These are phyloP conservation scores for Stichopus chloronotus DNA, from an alignment of 35 echinoderm and acorn worm genomes.

Conservation along the genomic window DNA sequence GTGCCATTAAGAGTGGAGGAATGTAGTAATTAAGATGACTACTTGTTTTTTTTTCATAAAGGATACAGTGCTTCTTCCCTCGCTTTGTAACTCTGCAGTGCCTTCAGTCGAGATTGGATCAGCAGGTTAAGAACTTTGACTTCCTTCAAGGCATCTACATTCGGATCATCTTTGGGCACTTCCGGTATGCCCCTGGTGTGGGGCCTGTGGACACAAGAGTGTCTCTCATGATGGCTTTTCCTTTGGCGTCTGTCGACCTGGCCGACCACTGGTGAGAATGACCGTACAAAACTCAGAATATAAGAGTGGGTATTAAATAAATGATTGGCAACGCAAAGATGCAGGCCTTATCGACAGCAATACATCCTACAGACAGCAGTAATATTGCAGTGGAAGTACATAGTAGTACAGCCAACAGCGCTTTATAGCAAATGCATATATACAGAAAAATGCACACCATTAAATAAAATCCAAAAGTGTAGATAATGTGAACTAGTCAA, in stretches of 20 bases:
- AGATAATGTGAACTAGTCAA: too few relatives aligned
- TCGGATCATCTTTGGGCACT: slow-evolving; percentile 49
- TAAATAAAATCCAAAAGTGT: too few relatives aligned
- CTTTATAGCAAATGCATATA: too few relatives aligned
- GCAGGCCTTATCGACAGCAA: too few relatives aligned
- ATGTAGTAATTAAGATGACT: too few relatives aligned
- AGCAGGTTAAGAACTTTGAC: slow-evolving; percentile 84
- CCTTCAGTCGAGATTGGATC: slow-evolving; percentile 84
- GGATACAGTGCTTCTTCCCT: slow-evolving; percentile 98
- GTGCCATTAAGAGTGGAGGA: neutral
- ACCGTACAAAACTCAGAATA: neutral
- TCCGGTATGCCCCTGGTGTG: neutral
- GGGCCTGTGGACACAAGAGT: neutral
- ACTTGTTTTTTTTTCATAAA: slow-evolving; percentile 21
- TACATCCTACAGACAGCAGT: too few relatives aligned
- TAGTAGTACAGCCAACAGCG: too few relatives aligned
- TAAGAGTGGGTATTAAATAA: neutral
- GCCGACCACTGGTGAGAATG: neutral
- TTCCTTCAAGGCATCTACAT: slow-evolving; percentile 73
- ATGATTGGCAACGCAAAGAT: too few relatives aligned
- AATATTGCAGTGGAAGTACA: too few relatives aligned
- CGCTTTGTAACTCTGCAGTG: slow-evolving; percentile 77
- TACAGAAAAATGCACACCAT: too few relatives aligned
- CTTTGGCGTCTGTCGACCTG: neutral
- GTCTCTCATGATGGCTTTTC: neutral